Evolutionary conservation across 2,113 vertebrate genomes (phyloP), one percentile per base, ranked within the genome.

Genomic region (Platysteira castanea): DNA sequence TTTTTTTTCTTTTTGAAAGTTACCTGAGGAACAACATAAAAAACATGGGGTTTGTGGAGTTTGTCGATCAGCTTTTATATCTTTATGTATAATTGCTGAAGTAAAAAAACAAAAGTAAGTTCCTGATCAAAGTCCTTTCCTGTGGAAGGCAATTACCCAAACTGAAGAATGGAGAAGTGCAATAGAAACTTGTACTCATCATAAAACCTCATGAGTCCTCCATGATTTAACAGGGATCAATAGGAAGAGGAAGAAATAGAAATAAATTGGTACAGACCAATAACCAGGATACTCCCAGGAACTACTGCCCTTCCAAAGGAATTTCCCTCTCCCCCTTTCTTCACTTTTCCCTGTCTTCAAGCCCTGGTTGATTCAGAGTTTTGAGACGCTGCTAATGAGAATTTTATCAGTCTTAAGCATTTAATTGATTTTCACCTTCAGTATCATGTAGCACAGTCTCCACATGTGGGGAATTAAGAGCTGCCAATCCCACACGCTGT

Each of bases 401-500:
- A 41, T 82, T 89, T 93, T 88, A 86, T 65, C 84, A 91, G 19
- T 42, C 69, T 50, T 33, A 73, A 90, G 59, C 20, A 27, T 77
- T 90, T 90, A 90, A 93, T 71, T 93, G 82, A 86, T 90, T 95
- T 95, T 80, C 30, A 50, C 64, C 64, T 50, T 67, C 35, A 35
- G 18, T 59, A 44, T 37, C 22, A 3, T 17, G 26, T 26, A 77
- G 59, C 57, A 27, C 6, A 16, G 30, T 9, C 64, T 90, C 64
- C 71, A 78, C 50, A 47, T 10, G 54, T 77, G 86, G 33, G 27
- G 63, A 93, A 81, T 89, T 86, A 78, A 73, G 35, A 79, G 5
- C 39, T 42, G 71, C 84, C 68, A 61, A 44, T 88, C 54, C 60
- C 35, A 71, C 60, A 53, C 3, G 1, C 68, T 54, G 27, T 19